Base-by-base conservation (phyloP, 2,888 invertebrate species). In the Ctenicera cuprea region DNA sequence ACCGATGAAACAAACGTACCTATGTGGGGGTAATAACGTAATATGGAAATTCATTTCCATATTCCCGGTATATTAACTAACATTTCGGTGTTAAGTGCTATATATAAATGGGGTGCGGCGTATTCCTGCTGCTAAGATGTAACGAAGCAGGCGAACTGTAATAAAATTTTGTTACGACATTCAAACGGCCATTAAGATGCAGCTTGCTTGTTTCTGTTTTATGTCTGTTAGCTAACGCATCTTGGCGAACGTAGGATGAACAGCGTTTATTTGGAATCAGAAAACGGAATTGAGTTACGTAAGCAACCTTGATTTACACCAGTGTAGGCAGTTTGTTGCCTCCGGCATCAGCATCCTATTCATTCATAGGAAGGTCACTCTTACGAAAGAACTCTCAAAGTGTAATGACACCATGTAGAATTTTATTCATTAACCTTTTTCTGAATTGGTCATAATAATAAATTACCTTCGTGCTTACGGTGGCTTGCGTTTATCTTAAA, bases 221-320 rank as follows among this genome's bases (percentile, higher is more conserved):
- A 62, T 62, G 62, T 62, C 20, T 45, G 43, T 43, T 38, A 38
- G 62, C 45, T 62, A 62, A 62, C 62, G 62, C 62, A 62, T 62
- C 62, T 45, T 26, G 45, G 43, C 62, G 62, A 67, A 67, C 61
- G 69, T 69, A 69, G 69, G 69, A 69, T 18, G 69, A 69, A 33
- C 43, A 48, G 37, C 43, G 50, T 61, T 69, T 48, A 69, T 69
- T 69, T 69, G 61, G 61, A 69, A 62, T 69, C 43, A 69, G 59
- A 69, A 69, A 69, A 69, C 69, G 69, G 61, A 69, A 69, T 69
- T 69, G 62, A 43, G 61, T 69, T 69, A 69, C 61, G 61, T 69
- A 69, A 69, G 59, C 69, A 69, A 62, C 69, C 69, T 69, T 69
- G 69, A 62, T 69, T 69, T 69, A 69, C 69, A 69, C 61, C 30